Evolutionary conservation across 2,888 invertebrate species (phyloP), one percentile per base, ranked within the genome.

Genomic region (Dendrolimus houi): DNA sequence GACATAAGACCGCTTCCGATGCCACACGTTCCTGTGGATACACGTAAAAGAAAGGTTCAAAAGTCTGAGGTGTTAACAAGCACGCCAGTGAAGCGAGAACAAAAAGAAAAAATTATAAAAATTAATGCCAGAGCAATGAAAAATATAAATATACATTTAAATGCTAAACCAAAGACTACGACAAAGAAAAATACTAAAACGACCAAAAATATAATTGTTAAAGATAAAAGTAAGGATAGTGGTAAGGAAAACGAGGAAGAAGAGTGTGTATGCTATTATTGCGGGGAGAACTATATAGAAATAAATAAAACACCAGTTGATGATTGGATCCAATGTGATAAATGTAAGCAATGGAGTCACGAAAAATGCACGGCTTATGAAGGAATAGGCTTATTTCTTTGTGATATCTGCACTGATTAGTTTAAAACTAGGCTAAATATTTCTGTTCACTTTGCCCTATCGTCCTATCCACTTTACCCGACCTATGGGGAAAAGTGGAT

Each of bases 1-100:
- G 59, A 65, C 55, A 62, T 66, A 52, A 56, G 63, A 53, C 61
- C 65, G 60, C 58, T 60, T 52, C 65, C 66, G 53, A 60, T 61
- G 61, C 59, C 60, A 17, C 59, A 41, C 12, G 56, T 55, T 53
- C 59, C 59, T 55, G 57, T 41, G 52, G 56, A 54, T 53, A 62
- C 55, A 47, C 60, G 58, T 52, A 59, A 55, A 55, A 58, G 62
- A 56, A 63, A 62, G 56, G 57, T 60, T 56, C 59, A 61, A 57
- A 67, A 61, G 54, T 62, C 68, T 52, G 60, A 60, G 57, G 60
- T 66, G 58, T 62, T 67, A 56, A 64, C 67, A 53, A 64, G 66
- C 52, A 69, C 66, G 40, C 66, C 65, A 57, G 56, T 63, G 55
- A 68, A 65, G 61, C 59, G 61, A 41, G 55, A 65, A 54, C 59